Percentiles rank a stretch among this genome's conserved stretches.
Conservation (phyloP, 2,113 vertebrate genomes). For the Acanthisitta chloris region DNA sequence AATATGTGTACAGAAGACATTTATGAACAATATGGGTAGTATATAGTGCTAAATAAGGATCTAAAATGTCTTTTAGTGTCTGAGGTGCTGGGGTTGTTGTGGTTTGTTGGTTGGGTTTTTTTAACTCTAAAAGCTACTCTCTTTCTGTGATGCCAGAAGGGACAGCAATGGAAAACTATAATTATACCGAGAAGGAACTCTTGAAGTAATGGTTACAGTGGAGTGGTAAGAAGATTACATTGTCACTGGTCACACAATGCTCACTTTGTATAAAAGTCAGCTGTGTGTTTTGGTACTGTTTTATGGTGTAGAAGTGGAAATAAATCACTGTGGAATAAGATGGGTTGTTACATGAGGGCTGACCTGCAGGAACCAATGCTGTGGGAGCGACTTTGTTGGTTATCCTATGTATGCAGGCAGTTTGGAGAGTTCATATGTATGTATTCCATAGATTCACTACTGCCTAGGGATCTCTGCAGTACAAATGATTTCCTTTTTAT, state of each 20-base stretch:
- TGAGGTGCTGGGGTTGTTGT: neutral
- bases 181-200: neutral
- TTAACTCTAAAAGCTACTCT: neutral
- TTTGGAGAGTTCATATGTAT: neutral
- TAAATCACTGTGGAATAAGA: neutral
- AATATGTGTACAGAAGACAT: neutral
- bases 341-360: neutral
- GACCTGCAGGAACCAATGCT: neutral
- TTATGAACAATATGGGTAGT: neutral
- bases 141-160: neutral
- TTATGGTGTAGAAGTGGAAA: neutral
- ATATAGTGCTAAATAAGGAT: neutral
- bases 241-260: neutral
- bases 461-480: neutral
- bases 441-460: neutral
- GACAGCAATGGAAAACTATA: neutral
- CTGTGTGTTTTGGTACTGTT: neutral
- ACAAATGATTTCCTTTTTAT: neutral
- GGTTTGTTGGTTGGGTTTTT: neutral
- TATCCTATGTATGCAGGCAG: neutral
- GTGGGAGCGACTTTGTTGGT: neutral
- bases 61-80: neutral
- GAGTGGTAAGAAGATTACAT: neutral
- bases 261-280: neutral
- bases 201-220: neutral